A percentile compares a stretch with the other conserved stretches of the same genome.
Evolutionary conservation across 2,888 invertebrate genomes (phyloP).

Genomic region (Drosophila emarginata): DNA sequence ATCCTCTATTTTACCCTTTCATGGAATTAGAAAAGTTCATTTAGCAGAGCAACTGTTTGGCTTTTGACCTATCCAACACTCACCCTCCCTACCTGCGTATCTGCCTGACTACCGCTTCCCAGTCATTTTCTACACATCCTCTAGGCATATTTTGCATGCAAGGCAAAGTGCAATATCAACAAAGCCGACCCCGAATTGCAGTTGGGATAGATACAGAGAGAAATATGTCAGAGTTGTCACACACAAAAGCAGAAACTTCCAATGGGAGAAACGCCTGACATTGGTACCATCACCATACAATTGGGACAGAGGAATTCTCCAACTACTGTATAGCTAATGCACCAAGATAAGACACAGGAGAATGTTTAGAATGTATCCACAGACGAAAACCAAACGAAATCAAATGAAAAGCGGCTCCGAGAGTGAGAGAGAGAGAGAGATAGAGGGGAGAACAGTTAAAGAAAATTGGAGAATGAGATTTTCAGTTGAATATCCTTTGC

Average conservation of each 20-base stretch:
- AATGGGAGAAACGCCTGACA: slow-evolving; percentile 46
- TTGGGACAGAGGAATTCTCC: background rate
- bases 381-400: slow-evolving; percentile 13
- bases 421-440: slow-evolving; percentile 5
- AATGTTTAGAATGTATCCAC: slow-evolving; percentile 26
- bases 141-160: slow-evolving; percentile 66
- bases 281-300: slow-evolving; percentile 16
- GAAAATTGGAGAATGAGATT: slow-evolving; percentile 15
- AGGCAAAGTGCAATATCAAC: slow-evolving; percentile 76
- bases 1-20: slow-evolving; percentile 7
- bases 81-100: slow-evolving; percentile 12
- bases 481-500: slow-evolving; percentile 63
- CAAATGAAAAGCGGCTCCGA: slow-evolving; percentile 10
- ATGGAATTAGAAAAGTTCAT: slow-evolving; percentile 72
- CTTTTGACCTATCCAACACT: slow-evolving; percentile 53
- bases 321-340: slow-evolving; percentile 8
- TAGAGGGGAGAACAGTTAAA: background rate
- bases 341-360: slow-evolving; percentile 32
- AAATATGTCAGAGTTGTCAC: slow-evolving; percentile 69
- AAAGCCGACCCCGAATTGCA: slow-evolving; percentile 34
- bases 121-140: background rate
- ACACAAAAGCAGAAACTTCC: slow-evolving; percentile 60
- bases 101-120: too few relatives aligned
- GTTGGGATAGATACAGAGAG: slow-evolving; percentile 23
- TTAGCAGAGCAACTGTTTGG: slow-evolving; percentile 74